A percentile compares a stretch with the other conserved stretches of the same genome.
Evolutionary conservation across 2,113 vertebrate species (phyloP).

Genomic region (Theristicus caerulescens): DNA sequence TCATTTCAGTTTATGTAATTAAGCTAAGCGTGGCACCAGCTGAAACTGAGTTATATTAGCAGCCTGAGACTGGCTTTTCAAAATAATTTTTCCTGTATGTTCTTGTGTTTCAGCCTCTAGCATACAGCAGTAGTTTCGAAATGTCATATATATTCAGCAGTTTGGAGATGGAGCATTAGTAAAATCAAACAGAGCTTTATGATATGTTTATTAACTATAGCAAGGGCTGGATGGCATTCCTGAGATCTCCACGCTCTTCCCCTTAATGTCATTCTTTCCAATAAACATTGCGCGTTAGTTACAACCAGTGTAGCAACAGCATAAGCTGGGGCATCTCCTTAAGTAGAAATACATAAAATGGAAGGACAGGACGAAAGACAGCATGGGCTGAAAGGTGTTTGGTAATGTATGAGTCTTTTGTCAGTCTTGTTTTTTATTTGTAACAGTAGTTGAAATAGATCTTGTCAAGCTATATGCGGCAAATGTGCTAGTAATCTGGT

Average conservation of each 20-base stretch:
- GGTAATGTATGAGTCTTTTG: not conserved
- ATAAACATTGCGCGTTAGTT: accelerated
- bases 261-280: not conserved
- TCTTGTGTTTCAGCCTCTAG: not conserved
- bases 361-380: not conserved
- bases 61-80: not conserved
- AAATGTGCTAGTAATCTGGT: not conserved
- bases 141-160: not conserved
- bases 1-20: not conserved
- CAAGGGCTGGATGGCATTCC: not conserved
- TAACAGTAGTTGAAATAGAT: not conserved
- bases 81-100: not conserved
- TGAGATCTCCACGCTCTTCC: not conserved
- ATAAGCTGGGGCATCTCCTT: not conserved
- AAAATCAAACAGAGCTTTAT: not conserved
- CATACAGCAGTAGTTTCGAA: not conserved
- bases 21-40: not conserved
- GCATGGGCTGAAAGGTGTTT: not conserved
- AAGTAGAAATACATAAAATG: not conserved
- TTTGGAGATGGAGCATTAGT: not conserved
- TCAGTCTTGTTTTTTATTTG: not conserved
- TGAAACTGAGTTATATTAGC: not conserved
- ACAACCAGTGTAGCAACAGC: not conserved
- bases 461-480: not conserved
- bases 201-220: not conserved